These are phyloP conservation scores for Mastacembelus armatus DNA, from an alignment of 2,797 vertebrate species.

Conservation along the genomic window DNA sequence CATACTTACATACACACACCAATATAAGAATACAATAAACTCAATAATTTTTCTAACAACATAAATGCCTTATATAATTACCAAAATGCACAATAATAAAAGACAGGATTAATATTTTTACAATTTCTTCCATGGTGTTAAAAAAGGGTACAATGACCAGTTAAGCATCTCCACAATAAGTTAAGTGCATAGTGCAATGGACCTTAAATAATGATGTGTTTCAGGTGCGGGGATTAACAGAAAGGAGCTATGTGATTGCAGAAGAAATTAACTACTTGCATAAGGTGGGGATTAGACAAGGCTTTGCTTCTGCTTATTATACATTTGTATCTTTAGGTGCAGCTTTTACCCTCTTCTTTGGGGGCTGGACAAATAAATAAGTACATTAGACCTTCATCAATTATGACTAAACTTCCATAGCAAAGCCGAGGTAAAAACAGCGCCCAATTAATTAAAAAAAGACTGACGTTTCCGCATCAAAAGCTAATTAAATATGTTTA, in stretches of 20 bases:
- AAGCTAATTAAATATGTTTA: slow-evolving; percentile 63
- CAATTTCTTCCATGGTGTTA: not conserved
- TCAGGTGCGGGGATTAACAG: slow-evolving; percentile 43
- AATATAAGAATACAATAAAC: not conserved
- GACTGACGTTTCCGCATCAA: slow-evolving; percentile 41
- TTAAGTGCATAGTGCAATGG: slow-evolving; percentile 15
- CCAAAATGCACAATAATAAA: not conserved
- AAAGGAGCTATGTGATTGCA: slow-evolving; percentile 31
- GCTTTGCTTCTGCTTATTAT: slow-evolving; percentile 9
- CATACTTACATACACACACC: not conserved
- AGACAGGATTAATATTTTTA: not conserved
- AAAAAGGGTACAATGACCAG: slow-evolving; percentile 16
- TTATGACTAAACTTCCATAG: slow-evolving; percentile 46
- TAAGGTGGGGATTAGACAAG: slow-evolving; percentile 26
- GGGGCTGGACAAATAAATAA: slow-evolving; percentile 61
- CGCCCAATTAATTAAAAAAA: slow-evolving; percentile 66
- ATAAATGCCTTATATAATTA: slow-evolving; percentile 1
- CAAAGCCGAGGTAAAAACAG: slow-evolving; percentile 41
- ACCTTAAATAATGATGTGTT: slow-evolving; percentile 50
- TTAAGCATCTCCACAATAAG: slow-evolving; percentile 13
- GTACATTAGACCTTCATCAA: slow-evolving; percentile 65
- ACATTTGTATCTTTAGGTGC: slow-evolving; percentile 20
- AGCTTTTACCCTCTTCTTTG: slow-evolving; percentile 13
- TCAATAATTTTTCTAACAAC: not conserved
- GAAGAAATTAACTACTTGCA: slow-evolving; percentile 28